Percentiles rank a stretch among this genome's conserved stretches.
phyloP scores from a whole-genome alignment of 2,797 vertebrate genomes.

The Enteromius argenteus region DNA sequence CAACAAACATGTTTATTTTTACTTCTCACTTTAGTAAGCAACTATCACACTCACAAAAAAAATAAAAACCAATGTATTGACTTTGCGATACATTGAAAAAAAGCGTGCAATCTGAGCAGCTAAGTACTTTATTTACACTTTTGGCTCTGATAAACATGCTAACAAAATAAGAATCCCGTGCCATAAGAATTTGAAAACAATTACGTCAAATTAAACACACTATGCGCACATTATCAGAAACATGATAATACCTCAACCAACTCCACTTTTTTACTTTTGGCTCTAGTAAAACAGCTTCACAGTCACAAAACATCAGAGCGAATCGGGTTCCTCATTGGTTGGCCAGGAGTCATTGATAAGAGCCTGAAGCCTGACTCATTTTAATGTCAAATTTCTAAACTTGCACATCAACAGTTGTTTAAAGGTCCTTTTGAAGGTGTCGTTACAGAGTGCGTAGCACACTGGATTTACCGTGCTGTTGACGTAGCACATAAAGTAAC shows the following conservation, averaged over 20 bases:
- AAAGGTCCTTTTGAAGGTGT: conserved; percentile 90
- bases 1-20: neutral
- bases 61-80: neutral
- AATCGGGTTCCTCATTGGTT: neutral
- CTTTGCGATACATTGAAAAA: neutral
- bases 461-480: conserved; percentile 93
- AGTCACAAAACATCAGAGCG: neutral
- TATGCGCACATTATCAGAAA: neutral
- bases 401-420: conserved; percentile 39
- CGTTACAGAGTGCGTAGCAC: conserved; percentile 91
- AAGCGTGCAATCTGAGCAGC: neutral
- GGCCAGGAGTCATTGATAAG: neutral
- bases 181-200: neutral
- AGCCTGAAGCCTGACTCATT: conserved; percentile 20
- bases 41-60: neutral
- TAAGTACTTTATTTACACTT: neutral
- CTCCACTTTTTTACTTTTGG: neutral
- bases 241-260: neutral
- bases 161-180: neutral
- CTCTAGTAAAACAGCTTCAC: neutral
- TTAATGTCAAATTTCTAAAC: conserved; percentile 31
- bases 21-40: neutral
- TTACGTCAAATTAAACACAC: neutral
- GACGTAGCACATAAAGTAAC: conserved; percentile 92
- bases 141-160: neutral